Conservation (phyloP, 2,797 vertebrate species). For the Luscinia megarhynchos region DNA sequence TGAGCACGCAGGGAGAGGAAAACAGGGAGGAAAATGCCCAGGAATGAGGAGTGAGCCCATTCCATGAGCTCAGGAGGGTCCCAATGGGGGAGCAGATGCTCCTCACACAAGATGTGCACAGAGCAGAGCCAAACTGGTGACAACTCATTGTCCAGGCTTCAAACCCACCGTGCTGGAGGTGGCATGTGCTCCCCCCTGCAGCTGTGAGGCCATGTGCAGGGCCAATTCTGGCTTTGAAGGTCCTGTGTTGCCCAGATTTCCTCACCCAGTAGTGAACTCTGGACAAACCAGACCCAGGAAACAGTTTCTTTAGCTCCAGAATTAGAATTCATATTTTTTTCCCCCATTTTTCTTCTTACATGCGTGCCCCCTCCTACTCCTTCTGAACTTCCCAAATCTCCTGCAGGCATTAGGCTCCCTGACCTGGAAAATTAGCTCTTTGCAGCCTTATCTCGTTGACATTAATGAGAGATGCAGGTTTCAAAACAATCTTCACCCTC, state of each 20-base stretch:
- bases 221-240: not conserved
- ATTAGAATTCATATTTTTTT: fast-evolving
- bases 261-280: not conserved
- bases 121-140: not conserved
- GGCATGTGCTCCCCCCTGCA: fast-evolving
- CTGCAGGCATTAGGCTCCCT: not conserved
- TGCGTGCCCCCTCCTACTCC: not conserved
- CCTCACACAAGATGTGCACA: not conserved
- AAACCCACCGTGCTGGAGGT: not conserved
- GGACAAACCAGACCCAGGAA: not conserved
- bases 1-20: not conserved
- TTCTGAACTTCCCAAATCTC: constrained; percentile 21
- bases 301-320: not conserved
- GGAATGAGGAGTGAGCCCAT: not conserved
- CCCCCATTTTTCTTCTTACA: not conserved
- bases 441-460: not conserved
- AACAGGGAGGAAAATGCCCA: not conserved
- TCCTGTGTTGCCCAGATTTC: not conserved
- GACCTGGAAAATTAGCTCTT: constrained; percentile 29
- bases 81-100: not conserved
- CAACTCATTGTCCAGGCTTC: not conserved
- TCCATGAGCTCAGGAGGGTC: not conserved
- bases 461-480: not conserved
- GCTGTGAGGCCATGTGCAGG: not conserved
- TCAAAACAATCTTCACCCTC: not conserved